phyloP scores from a whole-genome alignment of 2,113 vertebrate genomes.

The Sinocyclocheilus anshuiensis region DNA sequence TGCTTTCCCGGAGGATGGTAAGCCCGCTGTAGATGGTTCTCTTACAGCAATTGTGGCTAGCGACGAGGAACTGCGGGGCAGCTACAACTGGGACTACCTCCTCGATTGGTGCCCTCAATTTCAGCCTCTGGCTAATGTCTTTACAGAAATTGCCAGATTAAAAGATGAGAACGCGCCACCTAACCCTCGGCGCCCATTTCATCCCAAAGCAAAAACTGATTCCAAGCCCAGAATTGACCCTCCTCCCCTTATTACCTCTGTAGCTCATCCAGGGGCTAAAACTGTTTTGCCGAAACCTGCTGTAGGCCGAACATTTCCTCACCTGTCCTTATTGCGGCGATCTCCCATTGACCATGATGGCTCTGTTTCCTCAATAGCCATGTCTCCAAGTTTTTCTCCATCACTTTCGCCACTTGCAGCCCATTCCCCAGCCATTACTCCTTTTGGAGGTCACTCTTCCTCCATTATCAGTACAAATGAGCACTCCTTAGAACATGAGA shows the following conservation, averaged over 20 bases:
- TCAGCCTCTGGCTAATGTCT: constrained; percentile 94
- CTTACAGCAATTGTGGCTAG: constrained; percentile 95
- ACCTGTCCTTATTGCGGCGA: constrained; percentile 83
- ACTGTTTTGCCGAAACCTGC: constrained; percentile 94
- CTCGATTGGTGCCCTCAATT: constrained; percentile 99
- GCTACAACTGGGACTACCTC: constrained; percentile 99
- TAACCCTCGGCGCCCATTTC: constrained; percentile 85
- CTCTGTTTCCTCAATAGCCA: constrained; percentile 89
- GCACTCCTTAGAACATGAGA: constrained; percentile 86
- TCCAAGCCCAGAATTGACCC: constrained; percentile 95
- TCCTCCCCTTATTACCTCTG: constrained; percentile 94
- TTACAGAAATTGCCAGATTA: constrained; percentile 94
- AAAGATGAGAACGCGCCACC: constrained; percentile 92
- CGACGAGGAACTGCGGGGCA: constrained; percentile 94
- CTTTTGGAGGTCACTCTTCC: constrained; percentile 88
- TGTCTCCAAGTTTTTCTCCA: constrained; percentile 96
- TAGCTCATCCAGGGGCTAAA: constrained; percentile 95
- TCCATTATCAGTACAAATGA: constrained; percentile 86
- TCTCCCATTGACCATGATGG: constrained; percentile 94
- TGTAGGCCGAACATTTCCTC: constrained; percentile 86
- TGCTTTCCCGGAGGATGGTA: constrained; percentile 91
- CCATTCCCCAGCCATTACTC: constrained; percentile 89
- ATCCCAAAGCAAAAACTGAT: constrained; percentile 82
- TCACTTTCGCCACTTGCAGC: constrained; percentile 92
- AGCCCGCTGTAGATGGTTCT: constrained; percentile 89